Base-by-base conservation (phyloP, 1,140 invertebrate species). In the Caenorhabditis brenneri region DNA sequence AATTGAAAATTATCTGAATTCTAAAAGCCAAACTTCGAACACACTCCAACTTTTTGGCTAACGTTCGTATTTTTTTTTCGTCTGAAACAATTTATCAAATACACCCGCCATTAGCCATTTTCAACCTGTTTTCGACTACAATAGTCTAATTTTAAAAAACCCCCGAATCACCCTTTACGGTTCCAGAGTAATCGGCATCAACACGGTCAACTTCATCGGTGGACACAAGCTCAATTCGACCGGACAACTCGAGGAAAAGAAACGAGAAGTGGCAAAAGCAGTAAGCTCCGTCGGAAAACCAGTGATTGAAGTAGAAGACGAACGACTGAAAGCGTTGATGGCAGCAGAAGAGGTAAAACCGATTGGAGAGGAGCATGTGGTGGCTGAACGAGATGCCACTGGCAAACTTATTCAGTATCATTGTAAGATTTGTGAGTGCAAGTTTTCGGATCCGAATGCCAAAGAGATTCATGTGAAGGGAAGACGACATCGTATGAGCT, bases 401-500 rank as follows among this genome's bases (percentile, higher is more conserved):
- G 94, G 95, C 7, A 94, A 94, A 91, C 92, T 95, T 51, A 94
- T 97, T 82, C 96, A 95, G 91, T 99, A 97, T 91, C 96, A 97
- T 91, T 99, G 97, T 92, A 99, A 98, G 92, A 93, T 99, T 1
- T 99, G 97, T 92, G 97, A 99, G 91, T 99, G 97, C 91, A 95
- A 96, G 87, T 99, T 99, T 92, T 98, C 97, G 91, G 97, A 99
- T 93, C 96, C 96, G 12, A 98, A 98, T 93, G 97, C 97, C 87
- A 99, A 99, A 93, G 96, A 98, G 91, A 98, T 98, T 96, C 97
- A 99, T 91, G 96, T 98, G 95, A 98, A 98, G 39, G 84, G 82
- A n/a, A 9, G 82, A 46, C 9, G 53, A 24, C 82, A 83, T 65
- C 65, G 82, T 6, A 9, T 83, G 33, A 42, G 46, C 19, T 83